Percentiles rank a stretch among this genome's conserved stretches.
These are phyloP conservation scores for Sorex araneus DNA, from an alignment of 2,113 vertebrate genomes.

Conservation along the genomic window DNA sequence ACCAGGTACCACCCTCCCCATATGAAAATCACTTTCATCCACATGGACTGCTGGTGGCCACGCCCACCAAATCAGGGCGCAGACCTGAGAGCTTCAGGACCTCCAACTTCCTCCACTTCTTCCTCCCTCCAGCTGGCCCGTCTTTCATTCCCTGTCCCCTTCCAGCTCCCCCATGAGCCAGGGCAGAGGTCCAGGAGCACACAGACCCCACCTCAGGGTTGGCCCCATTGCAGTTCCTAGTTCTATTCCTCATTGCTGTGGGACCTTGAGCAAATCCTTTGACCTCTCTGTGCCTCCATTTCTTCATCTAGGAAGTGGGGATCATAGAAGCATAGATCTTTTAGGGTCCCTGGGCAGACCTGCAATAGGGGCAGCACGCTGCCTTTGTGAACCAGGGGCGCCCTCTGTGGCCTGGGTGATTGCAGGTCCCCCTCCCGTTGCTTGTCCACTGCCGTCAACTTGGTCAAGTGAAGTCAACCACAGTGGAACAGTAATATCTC, in stretches of 20 bases:
- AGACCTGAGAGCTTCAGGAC: neutral
- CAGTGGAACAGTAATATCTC: neutral
- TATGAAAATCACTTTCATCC: too few relatives aligned
- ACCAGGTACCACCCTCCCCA: too few relatives aligned
- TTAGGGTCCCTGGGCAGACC: neutral
- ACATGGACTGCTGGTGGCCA: neutral
- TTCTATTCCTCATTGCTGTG: constrained; percentile 15
- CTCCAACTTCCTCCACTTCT: neutral
- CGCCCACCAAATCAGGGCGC: neutral
- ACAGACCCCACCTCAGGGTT: neutral
- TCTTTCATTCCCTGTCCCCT: neutral
- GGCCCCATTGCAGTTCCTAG: neutral
- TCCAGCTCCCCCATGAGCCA: neutral
- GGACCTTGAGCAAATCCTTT: neutral
- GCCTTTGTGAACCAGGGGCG: neutral
- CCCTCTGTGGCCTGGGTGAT: neutral
- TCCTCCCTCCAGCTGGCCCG: neutral
- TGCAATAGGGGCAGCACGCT: neutral
- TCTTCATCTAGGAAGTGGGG: neutral
- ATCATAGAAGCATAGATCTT: neutral
- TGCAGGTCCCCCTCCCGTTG: neutral
- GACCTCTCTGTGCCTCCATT: neutral
- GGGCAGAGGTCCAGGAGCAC: neutral
- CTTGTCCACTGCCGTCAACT: neutral
- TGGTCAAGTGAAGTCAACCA: neutral